Base-by-base conservation (phyloP, 1,140 invertebrate species). In the Drosophila novamexicana region DNA sequence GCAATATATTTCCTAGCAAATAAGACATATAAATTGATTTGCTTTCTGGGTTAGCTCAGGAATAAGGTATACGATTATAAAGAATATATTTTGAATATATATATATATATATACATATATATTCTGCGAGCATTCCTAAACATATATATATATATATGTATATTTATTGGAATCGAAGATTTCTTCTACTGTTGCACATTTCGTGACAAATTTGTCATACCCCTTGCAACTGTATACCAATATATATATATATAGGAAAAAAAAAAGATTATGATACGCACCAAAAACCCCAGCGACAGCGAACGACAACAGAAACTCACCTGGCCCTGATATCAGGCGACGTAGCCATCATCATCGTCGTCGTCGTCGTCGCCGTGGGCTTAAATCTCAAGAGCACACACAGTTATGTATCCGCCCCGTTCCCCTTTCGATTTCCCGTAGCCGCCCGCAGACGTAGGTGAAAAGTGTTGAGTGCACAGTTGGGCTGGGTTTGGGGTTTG, bases 371-470 rank as follows among this genome's bases (percentile, higher is more conserved):
- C 32, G 49, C 29, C 14, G 50, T 68, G 36, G 66, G 73, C 72
- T 85, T 82, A 86, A 83, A 88, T 79, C 77, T 79, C 79, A 77
- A 81, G 71, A 81, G 70, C 62, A 37, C 44, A 42, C 53, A 62
- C 58, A 52, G 63, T 53, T 16, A 70, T 56, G 57, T 49, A 42
- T 36, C 12, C 14, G 29, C 47, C 14, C 58, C 49, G 0, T 12
- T 0, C 9, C 1, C 14, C 16, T 29, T 10, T 16, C 34, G 5
- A 18, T 8, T 12, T 7, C 14, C 16, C 7, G 6, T 10, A 18
- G 29, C 10, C 45, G 14, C 10, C 32, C 59, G 9, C 40, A 7
- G 4, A 29, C 22, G 4, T 29, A 22, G 7, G 9, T n/a, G n/a
- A 10, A n/a, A 14, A 42, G 18, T 18, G 2, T 9, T 16, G 12